Base-by-base conservation (phyloP, 1,140 invertebrate genomes). In the Drosophila trapezifrons region DNA sequence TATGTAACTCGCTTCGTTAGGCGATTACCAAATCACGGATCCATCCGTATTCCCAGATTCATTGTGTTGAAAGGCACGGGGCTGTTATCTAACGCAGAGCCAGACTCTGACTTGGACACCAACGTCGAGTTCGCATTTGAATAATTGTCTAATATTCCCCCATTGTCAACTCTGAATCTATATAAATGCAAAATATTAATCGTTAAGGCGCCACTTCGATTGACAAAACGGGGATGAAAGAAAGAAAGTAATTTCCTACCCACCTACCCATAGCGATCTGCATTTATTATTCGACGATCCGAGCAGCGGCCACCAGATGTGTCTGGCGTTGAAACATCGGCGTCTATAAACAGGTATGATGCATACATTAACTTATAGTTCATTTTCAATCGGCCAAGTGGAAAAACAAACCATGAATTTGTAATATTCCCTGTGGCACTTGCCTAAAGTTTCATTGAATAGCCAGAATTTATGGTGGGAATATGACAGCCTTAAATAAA, bases 161-260 rank as follows among this genome's bases (percentile, higher is more conserved):
- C 42, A 78, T 78, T 78, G 76, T 72, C 76, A 87, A 59, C 77
- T 56, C 65, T 38, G 63, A 69, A 67, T 64, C 62, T 20, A 65
- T 69, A 83, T 72, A 74, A 80, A 87, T 87, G 84, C 83, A 74
- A 87, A 87, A 87, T 84, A 84, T 89, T 84, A 89, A 84, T 89
- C 59, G 65, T 65, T 57, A 64, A 64, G 59, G 58, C 62, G 46
- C 40, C 63, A 76, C 27, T 60, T 59, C 32, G 49, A 51, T 47
- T 52, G 64, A 78, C 52, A 60, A 66, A 78, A 55, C 38, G 52
- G 40, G 38, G 38, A 56, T 63, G 35, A 64, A 17, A 77, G 52
- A 83, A 86, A 86, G 83, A 86, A 87, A 86, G 83, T 79, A 60
- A 87, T 82, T 76, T 89, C 63, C 66, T 64, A 80, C 49, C 65